Base-by-base conservation (phyloP, 2,888 invertebrate genomes). In the Cryptops parisi region DNA sequence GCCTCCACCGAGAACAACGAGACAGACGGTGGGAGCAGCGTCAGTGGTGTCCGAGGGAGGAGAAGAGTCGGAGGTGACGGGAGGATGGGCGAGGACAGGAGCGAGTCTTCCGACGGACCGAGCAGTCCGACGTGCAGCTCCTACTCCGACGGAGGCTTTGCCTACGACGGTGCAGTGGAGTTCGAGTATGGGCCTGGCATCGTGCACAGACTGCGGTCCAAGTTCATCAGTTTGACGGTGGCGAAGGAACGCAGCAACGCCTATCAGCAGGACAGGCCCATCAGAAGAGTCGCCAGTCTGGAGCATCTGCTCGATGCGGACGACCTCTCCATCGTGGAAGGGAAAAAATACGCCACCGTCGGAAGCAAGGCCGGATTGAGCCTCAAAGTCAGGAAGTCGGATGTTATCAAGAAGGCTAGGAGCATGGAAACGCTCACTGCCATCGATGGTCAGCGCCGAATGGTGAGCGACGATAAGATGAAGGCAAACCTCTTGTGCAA, bases 391-490 rank as follows among this genome's bases (percentile, higher is more conserved):
- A 46, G 33, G 46, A 47, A 26, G 38, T 27, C 23, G 47, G 54
- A 51, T 4, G 33, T 40, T 19, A 3, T 60, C 39, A 60, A 60
- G 44, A 46, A 56, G 27, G 59, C 60, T n/a, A 52, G 57, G 23
- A 60, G 60, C 47, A 60, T 60, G 60, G 60, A 60, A 26, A 58
- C 58, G 9, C 26, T 60, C 17, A 48, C 55, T 3, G 39, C 45
- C 27, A 48, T 33, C 9, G 55, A 53, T 21, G 23, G 3, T 38
- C 17, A 23, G 39, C 24, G 25, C 12, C 9, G 21, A 26, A 39
- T 19, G 17, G 19, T 5, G 15, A 25, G 27, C 12, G 9, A 40
- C 24, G 17, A 41, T 5, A 21, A n/a, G 21, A n/a, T 19, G n/a
- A n/a, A 38, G 3, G 21, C 21, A 5, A 22, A 24, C 9, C 43